phyloP scores from a whole-genome alignment of 2,797 vertebrate species.

The Rousettus madagascariensis region DNA sequence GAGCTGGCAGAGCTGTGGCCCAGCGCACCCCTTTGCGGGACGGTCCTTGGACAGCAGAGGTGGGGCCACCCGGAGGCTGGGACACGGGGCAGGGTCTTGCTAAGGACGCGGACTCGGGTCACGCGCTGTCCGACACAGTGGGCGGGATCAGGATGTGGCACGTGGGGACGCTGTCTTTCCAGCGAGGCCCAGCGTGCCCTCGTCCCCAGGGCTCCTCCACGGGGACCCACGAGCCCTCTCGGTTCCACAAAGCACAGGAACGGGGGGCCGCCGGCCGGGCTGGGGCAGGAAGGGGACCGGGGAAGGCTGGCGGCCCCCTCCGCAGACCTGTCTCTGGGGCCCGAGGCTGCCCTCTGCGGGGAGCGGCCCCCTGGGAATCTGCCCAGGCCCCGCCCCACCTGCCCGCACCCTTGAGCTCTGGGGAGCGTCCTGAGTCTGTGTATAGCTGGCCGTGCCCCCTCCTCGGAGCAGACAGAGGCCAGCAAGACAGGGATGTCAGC shows the following conservation, averaged over 20 bases:
- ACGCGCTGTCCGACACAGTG: rapidly evolving
- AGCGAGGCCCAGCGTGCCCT: neutral
- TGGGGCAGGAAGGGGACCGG: rapidly evolving
- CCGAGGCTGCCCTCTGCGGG: neutral
- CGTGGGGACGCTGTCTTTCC: rapidly evolving
- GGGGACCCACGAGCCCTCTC: rapidly evolving
- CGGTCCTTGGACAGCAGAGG: neutral
- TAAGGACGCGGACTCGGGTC: rapidly evolving
- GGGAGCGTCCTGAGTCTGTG: neutral
- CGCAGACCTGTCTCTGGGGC: rapidly evolving
- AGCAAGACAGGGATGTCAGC: neutral
- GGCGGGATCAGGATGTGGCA: no score
- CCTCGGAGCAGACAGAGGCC: neutral
- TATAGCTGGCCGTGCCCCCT: neutral
- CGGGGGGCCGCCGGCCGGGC: neutral
- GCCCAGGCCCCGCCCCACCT: neutral
- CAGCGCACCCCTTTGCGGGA: neutral
- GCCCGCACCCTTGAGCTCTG: neutral
- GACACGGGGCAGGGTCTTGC: neutral
- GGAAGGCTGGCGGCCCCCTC: neutral
- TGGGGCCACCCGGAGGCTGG: neutral
- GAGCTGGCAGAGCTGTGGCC: neutral
- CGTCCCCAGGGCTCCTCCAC: rapidly evolving
- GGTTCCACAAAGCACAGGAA: neutral
- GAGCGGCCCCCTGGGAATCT: neutral